Conservation (phyloP, 2,113 vertebrate genomes). For the Butorides virescens region DNA sequence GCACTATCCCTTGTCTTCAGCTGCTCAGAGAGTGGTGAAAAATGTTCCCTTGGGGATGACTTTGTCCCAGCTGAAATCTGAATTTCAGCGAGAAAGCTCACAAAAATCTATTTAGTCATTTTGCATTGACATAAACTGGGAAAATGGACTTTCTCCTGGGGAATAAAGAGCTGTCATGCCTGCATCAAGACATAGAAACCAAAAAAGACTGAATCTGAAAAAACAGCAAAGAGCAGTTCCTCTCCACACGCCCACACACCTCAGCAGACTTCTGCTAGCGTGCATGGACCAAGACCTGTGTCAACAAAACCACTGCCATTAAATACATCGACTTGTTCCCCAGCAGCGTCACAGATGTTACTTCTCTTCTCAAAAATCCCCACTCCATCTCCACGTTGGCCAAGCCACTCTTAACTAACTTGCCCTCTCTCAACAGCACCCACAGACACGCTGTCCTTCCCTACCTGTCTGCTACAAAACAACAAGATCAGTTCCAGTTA, state of each 20-base stretch:
- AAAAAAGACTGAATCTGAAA: not conserved
- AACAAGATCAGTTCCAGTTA: not conserved
- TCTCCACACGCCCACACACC: not conserved
- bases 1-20: not conserved
- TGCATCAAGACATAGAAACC: not conserved
- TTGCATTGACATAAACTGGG: not conserved
- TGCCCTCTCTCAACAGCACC: not conserved
- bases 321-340: not conserved
- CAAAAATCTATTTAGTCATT: not conserved
- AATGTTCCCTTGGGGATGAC: not conserved
- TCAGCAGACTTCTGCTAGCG: not conserved
- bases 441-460: not conserved
- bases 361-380: not conserved
- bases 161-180: not conserved
- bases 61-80: not conserved
- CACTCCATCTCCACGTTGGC: not conserved
- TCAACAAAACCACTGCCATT: not conserved
- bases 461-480: not conserved
- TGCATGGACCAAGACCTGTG: not conserved
- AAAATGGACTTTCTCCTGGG: not conserved
- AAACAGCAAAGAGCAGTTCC: not conserved
- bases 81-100: not conserved
- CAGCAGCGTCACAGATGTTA: not conserved
- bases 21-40: slow-evolving; percentile 5
- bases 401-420: not conserved